A percentile compares a stretch with the other conserved stretches of the same genome.
These are phyloP conservation scores for Muricea muricata DNA, from an alignment of 92 coral and sea anemone genomes.

Conservation along the genomic window DNA sequence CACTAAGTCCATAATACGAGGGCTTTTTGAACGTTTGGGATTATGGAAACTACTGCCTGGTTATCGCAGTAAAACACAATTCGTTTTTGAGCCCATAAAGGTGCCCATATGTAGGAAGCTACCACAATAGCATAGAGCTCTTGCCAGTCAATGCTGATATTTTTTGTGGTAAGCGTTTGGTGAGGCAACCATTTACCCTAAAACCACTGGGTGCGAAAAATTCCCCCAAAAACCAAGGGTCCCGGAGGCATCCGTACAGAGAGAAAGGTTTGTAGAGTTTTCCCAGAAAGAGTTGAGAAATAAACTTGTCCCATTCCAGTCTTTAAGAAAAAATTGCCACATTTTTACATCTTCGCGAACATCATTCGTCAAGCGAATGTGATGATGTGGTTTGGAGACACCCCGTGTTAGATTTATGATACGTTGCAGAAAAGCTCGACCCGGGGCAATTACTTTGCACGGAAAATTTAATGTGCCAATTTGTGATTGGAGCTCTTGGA, in stretches of 20 bases:
- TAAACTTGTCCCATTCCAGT: conserved; percentile 63
- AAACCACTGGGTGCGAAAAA: conserved; percentile 56
- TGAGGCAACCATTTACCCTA: conserved; percentile 56
- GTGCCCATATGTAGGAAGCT: conserved; percentile 60
- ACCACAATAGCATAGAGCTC: conserved; percentile 57
- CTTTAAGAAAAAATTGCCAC: conserved; percentile 53
- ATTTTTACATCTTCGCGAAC: conserved; percentile 59
- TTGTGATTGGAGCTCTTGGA: conserved; percentile 58
- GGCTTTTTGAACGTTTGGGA: conserved; percentile 39
- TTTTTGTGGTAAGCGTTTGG: conserved; percentile 45
- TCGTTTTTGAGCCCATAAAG: conserved; percentile 41
- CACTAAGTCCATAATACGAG: conserved; percentile 58
- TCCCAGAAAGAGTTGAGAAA: conserved; percentile 45
- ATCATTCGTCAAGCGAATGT: conserved; percentile 53
- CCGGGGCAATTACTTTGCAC: conserved; percentile 67
- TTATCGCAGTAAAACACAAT: conserved; percentile 42
- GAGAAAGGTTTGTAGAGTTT: conserved; percentile 10
- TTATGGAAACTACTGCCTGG: conserved; percentile 29
- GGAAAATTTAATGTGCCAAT: conserved; percentile 65
- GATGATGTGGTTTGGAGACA: conserved; percentile 61
- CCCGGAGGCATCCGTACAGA: conserved; percentile 63
- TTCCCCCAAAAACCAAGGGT: conserved; percentile 63
- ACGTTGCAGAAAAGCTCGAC: conserved; percentile 58
- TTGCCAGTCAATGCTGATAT: conserved; percentile 67
- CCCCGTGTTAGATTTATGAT: conserved; percentile 64